Percentiles rank a stretch among this genome's conserved stretches.
Conservation (phyloP, 1,140 invertebrate species). For the Heliothis subflexa region DNA sequence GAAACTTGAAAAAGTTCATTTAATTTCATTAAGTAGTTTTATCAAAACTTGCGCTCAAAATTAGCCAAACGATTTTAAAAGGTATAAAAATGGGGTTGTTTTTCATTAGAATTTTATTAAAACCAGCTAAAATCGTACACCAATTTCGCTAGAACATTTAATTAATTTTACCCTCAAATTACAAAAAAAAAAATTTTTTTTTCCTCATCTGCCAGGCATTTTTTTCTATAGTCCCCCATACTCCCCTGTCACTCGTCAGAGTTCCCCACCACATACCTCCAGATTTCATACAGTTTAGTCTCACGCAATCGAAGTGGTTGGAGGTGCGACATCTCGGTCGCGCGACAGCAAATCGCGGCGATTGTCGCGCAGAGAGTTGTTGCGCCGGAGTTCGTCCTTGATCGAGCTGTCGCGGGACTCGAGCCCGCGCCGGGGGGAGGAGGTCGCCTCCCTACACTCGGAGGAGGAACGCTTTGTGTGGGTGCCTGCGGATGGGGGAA, state of each 20-base stretch:
- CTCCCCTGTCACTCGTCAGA: not conserved
- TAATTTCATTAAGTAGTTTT: too few relatives aligned
- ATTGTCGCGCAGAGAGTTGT: constrained; percentile 74
- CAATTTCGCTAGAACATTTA: too few relatives aligned
- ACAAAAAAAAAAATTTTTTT: not conserved
- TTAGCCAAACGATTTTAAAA: too few relatives aligned
- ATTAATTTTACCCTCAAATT: too few relatives aligned
- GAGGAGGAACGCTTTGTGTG: constrained; percentile 83
- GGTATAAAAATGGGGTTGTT: too few relatives aligned
- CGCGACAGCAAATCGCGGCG: constrained; percentile 57
- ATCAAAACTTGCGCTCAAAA: too few relatives aligned
- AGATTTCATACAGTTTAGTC: constrained; percentile 23
- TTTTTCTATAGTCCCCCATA: not conserved
- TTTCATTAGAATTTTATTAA: too few relatives aligned
- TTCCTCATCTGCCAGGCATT: not conserved
- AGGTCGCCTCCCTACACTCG: constrained; percentile 75
- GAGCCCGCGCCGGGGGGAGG: constrained; percentile 71
- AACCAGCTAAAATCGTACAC: too few relatives aligned
- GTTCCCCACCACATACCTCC: constrained; percentile 14
- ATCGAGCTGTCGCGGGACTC: constrained; percentile 69
- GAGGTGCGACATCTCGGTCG: constrained; percentile 47
- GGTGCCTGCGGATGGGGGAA: constrained; percentile 60
- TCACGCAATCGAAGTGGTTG: constrained; percentile 68
- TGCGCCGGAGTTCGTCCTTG: constrained; percentile 72
- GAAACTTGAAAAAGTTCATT: too few relatives aligned